Conservation (phyloP, 2,113 vertebrate genomes). For the Empidonax alnorum region DNA sequence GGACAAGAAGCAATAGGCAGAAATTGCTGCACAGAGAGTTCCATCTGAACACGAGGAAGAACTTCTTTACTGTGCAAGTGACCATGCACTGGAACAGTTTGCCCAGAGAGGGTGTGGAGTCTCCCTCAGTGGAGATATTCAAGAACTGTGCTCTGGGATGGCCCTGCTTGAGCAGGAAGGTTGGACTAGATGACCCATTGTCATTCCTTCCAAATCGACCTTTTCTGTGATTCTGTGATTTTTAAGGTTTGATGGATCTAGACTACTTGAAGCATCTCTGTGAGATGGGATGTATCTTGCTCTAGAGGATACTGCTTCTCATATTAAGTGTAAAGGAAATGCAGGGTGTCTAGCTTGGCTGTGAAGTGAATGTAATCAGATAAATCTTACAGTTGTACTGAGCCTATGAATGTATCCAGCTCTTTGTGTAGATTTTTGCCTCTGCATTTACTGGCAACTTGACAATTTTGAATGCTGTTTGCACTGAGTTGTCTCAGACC, state of each 20-base stretch:
- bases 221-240: neutral
- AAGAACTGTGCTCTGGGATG: neutral
- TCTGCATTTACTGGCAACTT: neutral
- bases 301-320: neutral
- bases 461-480: neutral
- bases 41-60: neutral
- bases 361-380: neutral
- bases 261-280: neutral
- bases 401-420: neutral
- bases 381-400: neutral
- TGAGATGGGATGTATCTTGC: neutral
- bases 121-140: neutral
- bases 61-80: neutral
- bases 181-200: too few species aligned
- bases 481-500: neutral
- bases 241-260: neutral
- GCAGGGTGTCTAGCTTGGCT: neutral
- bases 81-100: neutral
- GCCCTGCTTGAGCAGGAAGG: neutral
- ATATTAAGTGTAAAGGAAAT: neutral
- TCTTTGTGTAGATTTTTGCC: neutral
- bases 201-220: neutral
- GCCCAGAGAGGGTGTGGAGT: neutral
- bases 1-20: accelerated
- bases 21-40: neutral